Percentiles rank a stretch among this genome's conserved stretches.
Conservation (phyloP, 2,888 invertebrate genomes). For the Drosophila mimetica region DNA sequence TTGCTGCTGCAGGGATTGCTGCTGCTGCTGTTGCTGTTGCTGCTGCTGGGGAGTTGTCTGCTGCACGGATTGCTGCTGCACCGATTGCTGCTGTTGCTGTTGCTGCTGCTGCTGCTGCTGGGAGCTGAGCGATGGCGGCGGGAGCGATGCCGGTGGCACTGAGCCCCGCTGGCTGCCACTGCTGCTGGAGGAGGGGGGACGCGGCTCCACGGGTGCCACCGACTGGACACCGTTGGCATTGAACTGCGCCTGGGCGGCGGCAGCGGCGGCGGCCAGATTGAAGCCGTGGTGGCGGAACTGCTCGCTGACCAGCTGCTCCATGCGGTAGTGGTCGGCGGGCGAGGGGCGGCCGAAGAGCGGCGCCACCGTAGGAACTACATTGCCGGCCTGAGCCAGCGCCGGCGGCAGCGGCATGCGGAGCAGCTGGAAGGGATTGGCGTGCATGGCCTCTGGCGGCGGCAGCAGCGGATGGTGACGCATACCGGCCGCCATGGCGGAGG, state of each 20-base stretch:
- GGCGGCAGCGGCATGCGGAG: constrained; percentile 91
- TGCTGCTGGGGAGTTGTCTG: constrained; percentile 56
- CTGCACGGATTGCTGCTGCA: constrained; percentile 37
- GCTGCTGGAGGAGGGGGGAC: constrained; percentile 83
- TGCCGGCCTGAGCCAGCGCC: constrained; percentile 82
- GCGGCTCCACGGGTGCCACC: constrained; percentile 79
- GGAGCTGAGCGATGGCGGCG: constrained; percentile 70
- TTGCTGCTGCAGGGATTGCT: constrained; percentile 56
- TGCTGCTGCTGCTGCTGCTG: constrained; percentile 69
- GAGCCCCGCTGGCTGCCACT: constrained; percentile 84
- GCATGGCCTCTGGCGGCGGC: constrained; percentile 89
- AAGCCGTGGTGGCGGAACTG: constrained; percentile 92
- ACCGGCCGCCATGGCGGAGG: constrained; percentile 84
- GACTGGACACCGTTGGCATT: constrained; percentile 72
- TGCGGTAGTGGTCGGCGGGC: constrained; percentile 92
- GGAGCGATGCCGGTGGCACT: constrained; percentile 74
- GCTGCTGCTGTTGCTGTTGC: constrained; percentile 61
- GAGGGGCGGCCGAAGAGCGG: constrained; percentile 92
- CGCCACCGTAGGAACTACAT: constrained; percentile 88
- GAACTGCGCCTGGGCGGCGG: constrained; percentile 86
- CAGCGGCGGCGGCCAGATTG: constrained; percentile 91
- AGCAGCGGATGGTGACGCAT: constrained; percentile 88
- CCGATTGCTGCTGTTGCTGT: constrained; percentile 41
- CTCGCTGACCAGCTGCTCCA: constrained; percentile 93
- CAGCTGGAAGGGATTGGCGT: constrained; percentile 90